Evolutionary conservation across 23 tunicate genomes (phyloP).

Genomic region (Styela clava): DNA sequence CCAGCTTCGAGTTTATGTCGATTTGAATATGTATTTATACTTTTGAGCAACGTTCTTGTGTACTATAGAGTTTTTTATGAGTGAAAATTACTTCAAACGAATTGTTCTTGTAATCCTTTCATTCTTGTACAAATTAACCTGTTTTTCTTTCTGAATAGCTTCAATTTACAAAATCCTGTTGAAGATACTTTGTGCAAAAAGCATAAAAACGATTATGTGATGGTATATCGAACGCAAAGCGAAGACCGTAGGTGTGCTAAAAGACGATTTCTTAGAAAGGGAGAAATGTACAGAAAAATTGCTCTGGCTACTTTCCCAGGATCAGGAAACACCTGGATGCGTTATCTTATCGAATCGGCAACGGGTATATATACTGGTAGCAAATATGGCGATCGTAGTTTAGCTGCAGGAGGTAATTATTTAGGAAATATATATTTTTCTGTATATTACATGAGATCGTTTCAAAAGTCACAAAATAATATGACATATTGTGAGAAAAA

Average conservation of each 20-base stretch:
- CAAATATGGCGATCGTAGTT: slow-evolving; percentile 15
- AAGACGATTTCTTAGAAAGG: slow-evolving; percentile 24
- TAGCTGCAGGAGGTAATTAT: slow-evolving; percentile 23
- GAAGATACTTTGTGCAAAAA: neutral
- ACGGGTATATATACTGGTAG: slow-evolving; percentile 54
- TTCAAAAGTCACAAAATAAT: no score
- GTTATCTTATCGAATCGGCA: slow-evolving; percentile 39
- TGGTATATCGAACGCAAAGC: slow-evolving; percentile 17
- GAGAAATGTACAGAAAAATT: neutral
- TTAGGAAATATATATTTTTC: neutral
- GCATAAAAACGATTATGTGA: neutral
- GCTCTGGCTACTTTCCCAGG: slow-evolving; percentile 43
- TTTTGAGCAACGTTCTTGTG: no score
- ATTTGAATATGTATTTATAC: no score
- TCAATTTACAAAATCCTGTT: neutral
- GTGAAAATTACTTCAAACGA: no score
- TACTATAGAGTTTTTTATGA: no score
- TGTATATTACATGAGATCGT: no score
- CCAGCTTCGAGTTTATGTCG: no score
- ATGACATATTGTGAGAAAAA: no score
- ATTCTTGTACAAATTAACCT: no score
- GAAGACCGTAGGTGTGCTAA: slow-evolving; percentile 25
- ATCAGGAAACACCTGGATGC: slow-evolving; percentile 50
- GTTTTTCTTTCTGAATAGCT: neutral
- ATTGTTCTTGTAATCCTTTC: no score